Percentiles rank a stretch among this genome's conserved stretches.
These are phyloP conservation scores for Volucella inflata DNA, from an alignment of 2,888 invertebrate species.

Conservation along the genomic window DNA sequence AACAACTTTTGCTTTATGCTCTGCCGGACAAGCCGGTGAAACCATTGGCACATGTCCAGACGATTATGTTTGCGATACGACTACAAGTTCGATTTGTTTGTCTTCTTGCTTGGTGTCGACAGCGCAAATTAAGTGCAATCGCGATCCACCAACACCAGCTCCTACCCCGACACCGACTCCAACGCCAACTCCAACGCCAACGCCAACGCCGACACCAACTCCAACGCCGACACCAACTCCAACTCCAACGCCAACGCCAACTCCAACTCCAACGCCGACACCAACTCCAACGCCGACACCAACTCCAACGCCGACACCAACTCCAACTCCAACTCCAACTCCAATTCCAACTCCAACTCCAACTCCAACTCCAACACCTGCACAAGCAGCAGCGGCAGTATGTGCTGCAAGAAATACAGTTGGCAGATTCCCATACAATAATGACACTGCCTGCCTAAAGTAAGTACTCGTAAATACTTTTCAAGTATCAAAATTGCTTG, in stretches of 20 bases:
- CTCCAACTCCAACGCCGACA: not conserved
- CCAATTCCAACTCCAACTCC: not conserved
- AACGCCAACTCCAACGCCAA: not conserved
- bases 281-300: not conserved
- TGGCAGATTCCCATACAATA: conserved; percentile 32
- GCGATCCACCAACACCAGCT: not conserved
- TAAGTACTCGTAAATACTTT: conserved; percentile 16
- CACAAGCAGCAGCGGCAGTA: not conserved
- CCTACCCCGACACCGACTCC: not conserved
- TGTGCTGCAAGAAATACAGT: not conserved
- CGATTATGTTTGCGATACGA: conserved; percentile 73
- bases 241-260: not conserved
- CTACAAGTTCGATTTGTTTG: conserved; percentile 57
- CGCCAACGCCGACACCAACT: not conserved
- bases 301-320: conserved; percentile 1
- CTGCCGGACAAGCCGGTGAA: not conserved
- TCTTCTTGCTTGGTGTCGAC: conserved; percentile 45
- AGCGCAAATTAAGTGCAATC: conserved; percentile 6
- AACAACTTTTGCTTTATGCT: conserved; percentile 77
- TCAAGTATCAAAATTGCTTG: not conserved
- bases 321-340: not conserved
- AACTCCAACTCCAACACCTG: not conserved
- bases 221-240: not conserved
- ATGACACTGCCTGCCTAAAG: conserved; percentile 21
- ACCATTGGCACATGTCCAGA: conserved; percentile 69